A percentile compares a stretch with the other conserved stretches of the same genome.
These are phyloP conservation scores for Drosophila mimica DNA, from an alignment of 2,888 invertebrate species.

Conservation along the genomic window DNA sequence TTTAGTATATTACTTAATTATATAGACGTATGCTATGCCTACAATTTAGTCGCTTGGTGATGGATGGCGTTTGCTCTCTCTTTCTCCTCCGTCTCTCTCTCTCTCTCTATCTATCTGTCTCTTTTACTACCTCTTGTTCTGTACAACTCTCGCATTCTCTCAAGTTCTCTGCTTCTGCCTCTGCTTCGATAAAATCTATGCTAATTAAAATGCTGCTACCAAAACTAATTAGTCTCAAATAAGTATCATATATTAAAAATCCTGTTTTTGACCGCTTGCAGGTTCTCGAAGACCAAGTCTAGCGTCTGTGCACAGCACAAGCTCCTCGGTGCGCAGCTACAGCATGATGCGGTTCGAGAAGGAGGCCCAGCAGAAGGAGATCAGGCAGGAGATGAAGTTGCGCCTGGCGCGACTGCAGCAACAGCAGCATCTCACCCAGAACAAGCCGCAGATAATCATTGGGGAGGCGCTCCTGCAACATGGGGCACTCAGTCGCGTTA, in stretches of 20 bases:
- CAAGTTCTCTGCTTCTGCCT: conserved; percentile 45
- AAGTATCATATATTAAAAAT: neutral
- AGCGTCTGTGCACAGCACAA: conserved; percentile 93
- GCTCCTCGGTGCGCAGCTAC: conserved; percentile 93
- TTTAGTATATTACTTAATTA: conserved; percentile 1
- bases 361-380: conserved; percentile 92
- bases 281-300: conserved; percentile 95
- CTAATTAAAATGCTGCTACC: conserved; percentile 5
- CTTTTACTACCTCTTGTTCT: conserved; percentile 13
- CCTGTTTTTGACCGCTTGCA: conserved; percentile 80
- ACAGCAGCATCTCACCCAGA: conserved; percentile 86
- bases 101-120: conserved; percentile 8
- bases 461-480: conserved; percentile 85
- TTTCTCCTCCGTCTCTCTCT: conserved; percentile 11
- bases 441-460: conserved; percentile 85
- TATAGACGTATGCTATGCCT: conserved; percentile 16
- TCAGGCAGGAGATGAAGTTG: conserved; percentile 91
- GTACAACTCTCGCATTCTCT: conserved; percentile 16
- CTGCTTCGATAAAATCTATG: conserved; percentile 50
- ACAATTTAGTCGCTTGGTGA: conserved; percentile 14
- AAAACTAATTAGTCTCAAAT: neutral
- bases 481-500: conserved; percentile 75
- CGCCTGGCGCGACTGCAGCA: conserved; percentile 90
- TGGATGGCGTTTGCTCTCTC: conserved; percentile 29
- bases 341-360: conserved; percentile 92